Base-by-base conservation (phyloP, 2,797 vertebrate genomes). In the Pagetopsis macropterus region DNA sequence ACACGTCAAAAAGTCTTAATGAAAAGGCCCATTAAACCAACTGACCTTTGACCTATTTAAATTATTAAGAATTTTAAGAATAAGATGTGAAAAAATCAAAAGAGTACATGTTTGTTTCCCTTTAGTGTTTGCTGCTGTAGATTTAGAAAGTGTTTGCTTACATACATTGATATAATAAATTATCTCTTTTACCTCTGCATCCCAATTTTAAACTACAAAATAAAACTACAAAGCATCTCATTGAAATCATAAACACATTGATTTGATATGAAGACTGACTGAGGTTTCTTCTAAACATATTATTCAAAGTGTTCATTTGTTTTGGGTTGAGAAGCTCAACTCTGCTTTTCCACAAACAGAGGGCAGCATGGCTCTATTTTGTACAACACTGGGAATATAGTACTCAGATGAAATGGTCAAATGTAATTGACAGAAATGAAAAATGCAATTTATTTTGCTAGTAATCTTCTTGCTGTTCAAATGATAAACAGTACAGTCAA, bases 311-410 rank as follows among this genome's bases (percentile, higher is more conserved):
- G 10, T 33, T 23, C 0, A 72, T 60, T 62, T 59, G 37, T 73
- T 44, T 66, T 16, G 9, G 6, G 10, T 56, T 41, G 6, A 76
- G 27, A 49, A 48, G 27, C 57, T 15, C 54, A 55, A 19, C 71
- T 73, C 64, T 66, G 21, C 3, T 72, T 17, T 14, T 54, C 63
- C 65, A 65, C 83, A 86, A 88, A 76, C 83, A 95, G 94, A 84
- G 89, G 93, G 93, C 94, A 94, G 92, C 89, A 89, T 89, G 73
- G 58, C 70, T 85, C 88, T 78, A 58, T 72, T 71, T 61, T 27
- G 78, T 44, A 51, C 15, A 71, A 40, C 23, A 27, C 41, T 49
- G 10, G 48, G 4, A 52, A 19, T 40, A 15, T 43, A 15, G 31
- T 31, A 13, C 46, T 65, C 15, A 44, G 40, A 69, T 75, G 12